Base-by-base conservation (phyloP, 2,888 invertebrate genomes). In the Mechanitis messenoides region DNA sequence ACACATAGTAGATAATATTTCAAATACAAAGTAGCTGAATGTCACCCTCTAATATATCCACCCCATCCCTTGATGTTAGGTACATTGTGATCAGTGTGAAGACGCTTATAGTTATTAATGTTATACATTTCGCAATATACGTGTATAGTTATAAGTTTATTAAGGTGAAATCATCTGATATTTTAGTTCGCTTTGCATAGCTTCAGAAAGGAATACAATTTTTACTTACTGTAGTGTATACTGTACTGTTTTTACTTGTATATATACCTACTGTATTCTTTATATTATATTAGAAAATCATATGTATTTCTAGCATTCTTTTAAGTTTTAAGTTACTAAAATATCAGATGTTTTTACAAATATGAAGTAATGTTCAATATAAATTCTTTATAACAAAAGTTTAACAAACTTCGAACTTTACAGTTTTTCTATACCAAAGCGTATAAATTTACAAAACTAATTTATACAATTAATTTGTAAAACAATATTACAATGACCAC, bases 31-130 rank as follows among this genome's bases (percentile, higher is more conserved):
- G n/a, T 64, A 58, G 42, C 45, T 55, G 46, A 46, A 56, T 59
- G 38, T 62, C 42, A 57, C 6, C 35, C 53, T 53, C n/a, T 45
- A 58, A 53, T 47, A 75, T 80, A 72, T 73, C 79, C 78, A 20
- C 20, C 77, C 76, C 72, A 71, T 74, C 78, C 79, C 71, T 75
- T 71, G 72, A 72, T 76, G 79, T 74, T 80, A 75, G 76, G 79
- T 83, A 72, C 79, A 79, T 84, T 82, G 83, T 88, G 85, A 86
- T 88, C 80, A 85, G 81, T 87, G 87, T 88, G 78, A 87, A 78
- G 80, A 87, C 87, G 88, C 88, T 88, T 88, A 87, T 87, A 87
- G 84, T 66, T 67, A 56, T 77, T 73, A 77, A 72, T 60, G 64
- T 68, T 64, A 56, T 63, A 60, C 61, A 62, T 63, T 68, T 62